Conservation (phyloP, 2,113 vertebrate genomes). For the Lagopus muta region DNA sequence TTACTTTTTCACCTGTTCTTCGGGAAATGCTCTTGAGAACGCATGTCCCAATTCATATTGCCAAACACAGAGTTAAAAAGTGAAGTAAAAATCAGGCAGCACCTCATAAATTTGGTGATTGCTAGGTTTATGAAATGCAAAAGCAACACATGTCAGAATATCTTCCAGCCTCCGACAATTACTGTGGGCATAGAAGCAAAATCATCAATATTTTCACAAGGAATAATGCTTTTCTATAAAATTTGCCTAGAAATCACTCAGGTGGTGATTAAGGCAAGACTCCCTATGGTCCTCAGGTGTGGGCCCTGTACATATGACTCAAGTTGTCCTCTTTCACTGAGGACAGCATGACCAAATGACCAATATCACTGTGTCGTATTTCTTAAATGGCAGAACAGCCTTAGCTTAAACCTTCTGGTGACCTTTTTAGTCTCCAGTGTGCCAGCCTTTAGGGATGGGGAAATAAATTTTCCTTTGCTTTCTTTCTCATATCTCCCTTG, state of each 20-base stretch:
- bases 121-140: neutral
- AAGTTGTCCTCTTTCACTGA: neutral
- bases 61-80: neutral
- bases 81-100: neutral
- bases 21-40: neutral
- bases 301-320: neutral
- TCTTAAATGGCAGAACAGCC: neutral
- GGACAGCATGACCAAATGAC: neutral
- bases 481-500: neutral
- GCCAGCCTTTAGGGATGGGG: neutral
- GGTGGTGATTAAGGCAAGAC: neutral
- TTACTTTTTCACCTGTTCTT: neutral
- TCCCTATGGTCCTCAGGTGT: accelerated
- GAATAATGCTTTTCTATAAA: neutral
- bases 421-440: neutral
- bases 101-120: neutral
- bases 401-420: neutral
- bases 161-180: neutral
- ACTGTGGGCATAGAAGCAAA: neutral
- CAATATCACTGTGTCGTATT: neutral
- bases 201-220: neutral
- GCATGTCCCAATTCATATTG: neutral
- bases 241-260: neutral
- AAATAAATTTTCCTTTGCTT: neutral
- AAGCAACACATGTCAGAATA: neutral